These are phyloP conservation scores for Gopherus evgoodei DNA, from an alignment of 2,113 vertebrate species.

Conservation along the genomic window DNA sequence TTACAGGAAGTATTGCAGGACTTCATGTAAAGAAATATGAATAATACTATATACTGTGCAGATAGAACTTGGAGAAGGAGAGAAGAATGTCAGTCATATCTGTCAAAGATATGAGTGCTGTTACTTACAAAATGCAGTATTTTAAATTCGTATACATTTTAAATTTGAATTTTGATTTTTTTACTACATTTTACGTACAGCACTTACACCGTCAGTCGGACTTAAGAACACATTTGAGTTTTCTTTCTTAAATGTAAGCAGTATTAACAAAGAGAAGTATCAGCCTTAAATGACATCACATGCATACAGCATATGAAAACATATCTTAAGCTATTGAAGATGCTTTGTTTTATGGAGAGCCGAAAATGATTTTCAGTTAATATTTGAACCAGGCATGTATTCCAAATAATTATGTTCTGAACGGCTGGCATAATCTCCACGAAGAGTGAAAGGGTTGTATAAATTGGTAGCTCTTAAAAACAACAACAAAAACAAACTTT, in stretches of 20 bases:
- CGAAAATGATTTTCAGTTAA: fast-evolving
- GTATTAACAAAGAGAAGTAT: not conserved
- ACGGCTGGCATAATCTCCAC: not conserved
- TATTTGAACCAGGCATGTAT: not conserved
- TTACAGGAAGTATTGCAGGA: not conserved
- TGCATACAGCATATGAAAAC: not conserved
- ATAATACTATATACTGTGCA: not conserved
- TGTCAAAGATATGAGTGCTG: not conserved
- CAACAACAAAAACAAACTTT: not conserved
- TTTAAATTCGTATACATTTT: not conserved
- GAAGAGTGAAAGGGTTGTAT: not conserved
- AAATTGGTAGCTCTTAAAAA: not conserved
- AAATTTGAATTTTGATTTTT: not conserved
- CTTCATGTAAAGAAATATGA: not conserved
- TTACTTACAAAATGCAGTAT: not conserved
- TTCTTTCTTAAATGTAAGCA: not conserved
- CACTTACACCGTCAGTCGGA: not conserved
- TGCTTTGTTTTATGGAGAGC: not conserved
- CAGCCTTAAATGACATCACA: not conserved
- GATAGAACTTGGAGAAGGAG: not conserved
- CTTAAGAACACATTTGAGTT: not conserved
- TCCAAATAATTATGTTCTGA: not conserved
- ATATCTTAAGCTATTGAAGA: not conserved
- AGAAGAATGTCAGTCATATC: not conserved
- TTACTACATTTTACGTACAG: not conserved